Conservation (phyloP, 1,140 invertebrate species). For the Zophobas atratus region DNA sequence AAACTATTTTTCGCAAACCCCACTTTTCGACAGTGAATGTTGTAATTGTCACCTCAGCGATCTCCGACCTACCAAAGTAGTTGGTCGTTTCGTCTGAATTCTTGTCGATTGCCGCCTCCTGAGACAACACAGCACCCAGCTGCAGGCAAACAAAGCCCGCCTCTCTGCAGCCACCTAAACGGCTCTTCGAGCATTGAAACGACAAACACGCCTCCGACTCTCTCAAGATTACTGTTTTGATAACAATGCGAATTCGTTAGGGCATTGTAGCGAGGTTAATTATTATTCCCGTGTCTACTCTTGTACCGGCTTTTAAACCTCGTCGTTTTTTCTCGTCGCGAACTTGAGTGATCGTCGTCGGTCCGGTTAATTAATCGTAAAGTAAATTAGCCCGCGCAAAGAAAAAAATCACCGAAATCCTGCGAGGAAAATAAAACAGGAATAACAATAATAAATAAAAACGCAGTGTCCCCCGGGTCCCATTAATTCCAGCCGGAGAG, state of each 20-base stretch:
- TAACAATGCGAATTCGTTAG: conserved; percentile 25
- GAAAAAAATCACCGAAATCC: conserved; percentile 9
- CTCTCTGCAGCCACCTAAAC: conserved; percentile 8
- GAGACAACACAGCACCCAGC: neutral
- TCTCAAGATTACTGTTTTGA: conserved; percentile 31
- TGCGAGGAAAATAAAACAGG: neutral
- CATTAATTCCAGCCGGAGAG: conserved; percentile 24
- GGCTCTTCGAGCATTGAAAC: conserved; percentile 7
- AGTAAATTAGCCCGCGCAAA: neutral
- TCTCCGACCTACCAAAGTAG: too few relatives aligned
- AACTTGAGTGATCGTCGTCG: neutral
- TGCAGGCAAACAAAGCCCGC: conserved; percentile 12
- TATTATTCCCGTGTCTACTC: conserved; percentile 9
- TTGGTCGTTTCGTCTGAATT: too few relatives aligned
- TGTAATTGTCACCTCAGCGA: too few relatives aligned
- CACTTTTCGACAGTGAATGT: too few relatives aligned
- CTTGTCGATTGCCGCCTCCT: too few relatives aligned
- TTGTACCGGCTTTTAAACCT: conserved; percentile 17
- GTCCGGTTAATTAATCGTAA: neutral
- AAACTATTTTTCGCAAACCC: too few relatives aligned
- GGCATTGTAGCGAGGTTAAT: conserved; percentile 25
- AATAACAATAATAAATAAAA: conserved; percentile 33
- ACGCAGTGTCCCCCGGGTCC: conserved; percentile 17
- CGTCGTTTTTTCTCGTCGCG: neutral
- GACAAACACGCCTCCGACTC: conserved; percentile 13